phyloP scores from a whole-genome alignment of 2,888 invertebrate genomes.

The Malachius bipustulatus region DNA sequence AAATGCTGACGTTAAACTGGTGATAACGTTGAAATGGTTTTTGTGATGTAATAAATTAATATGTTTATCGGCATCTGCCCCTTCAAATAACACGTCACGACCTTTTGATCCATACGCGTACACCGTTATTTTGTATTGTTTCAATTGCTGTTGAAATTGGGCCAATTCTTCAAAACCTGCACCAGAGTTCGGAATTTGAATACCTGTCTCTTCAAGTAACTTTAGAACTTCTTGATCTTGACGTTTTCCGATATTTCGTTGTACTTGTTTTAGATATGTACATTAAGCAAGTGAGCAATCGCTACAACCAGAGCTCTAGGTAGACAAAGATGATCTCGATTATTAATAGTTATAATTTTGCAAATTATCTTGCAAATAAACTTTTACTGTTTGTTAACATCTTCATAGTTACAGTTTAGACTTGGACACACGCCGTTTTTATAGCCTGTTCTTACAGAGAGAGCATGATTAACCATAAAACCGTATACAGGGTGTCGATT shows the following conservation, averaged over 20 bases:
- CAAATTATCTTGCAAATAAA: too few relatives aligned
- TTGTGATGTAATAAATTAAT: constrained; percentile 13
- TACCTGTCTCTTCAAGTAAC: background rate
- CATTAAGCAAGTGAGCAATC: constrained; percentile 13
- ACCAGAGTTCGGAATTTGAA: constrained; percentile 12
- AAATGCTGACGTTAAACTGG: constrained; percentile 14
- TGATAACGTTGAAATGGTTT: constrained; percentile 14
- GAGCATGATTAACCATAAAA: too few relatives aligned
- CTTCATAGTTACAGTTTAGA: too few relatives aligned
- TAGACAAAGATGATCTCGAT: constrained; percentile 16
- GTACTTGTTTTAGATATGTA: constrained; percentile 11
- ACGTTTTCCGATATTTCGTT: constrained; percentile 8
- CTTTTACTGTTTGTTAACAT: too few relatives aligned
- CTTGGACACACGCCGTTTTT: too few relatives aligned
- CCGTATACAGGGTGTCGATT: too few relatives aligned
- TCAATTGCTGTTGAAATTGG: constrained; percentile 13
- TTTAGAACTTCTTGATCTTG: constrained; percentile 7
- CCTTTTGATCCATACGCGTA: constrained; percentile 10
- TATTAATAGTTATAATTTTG: too few relatives aligned
- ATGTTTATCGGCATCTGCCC: constrained; percentile 1
- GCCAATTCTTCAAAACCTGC: constrained; percentile 13
- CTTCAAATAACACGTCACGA: constrained; percentile 10
- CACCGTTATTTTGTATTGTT: constrained; percentile 11
- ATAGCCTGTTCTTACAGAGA: too few relatives aligned
- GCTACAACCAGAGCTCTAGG: constrained; percentile 16